phyloP scores from a whole-genome alignment of 2,888 invertebrate genomes.

The Drosophila maculinotata region DNA sequence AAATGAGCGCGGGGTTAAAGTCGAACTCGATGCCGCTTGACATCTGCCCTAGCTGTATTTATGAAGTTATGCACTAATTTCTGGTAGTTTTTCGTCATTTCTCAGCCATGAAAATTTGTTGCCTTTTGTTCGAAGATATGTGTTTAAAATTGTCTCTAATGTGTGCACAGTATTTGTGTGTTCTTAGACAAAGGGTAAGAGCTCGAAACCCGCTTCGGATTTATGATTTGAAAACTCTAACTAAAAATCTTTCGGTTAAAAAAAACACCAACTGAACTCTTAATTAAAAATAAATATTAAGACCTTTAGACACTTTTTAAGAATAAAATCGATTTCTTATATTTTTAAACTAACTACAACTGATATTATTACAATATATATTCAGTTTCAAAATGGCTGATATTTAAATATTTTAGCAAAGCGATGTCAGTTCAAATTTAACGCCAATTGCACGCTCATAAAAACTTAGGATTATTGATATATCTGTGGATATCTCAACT shows the following conservation, averaged over 20 bases:
- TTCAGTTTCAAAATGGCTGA: neutral
- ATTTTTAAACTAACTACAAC: neutral
- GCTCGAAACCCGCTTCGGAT: no score
- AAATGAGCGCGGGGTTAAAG: conserved; percentile 63
- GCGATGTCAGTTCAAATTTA: conserved; percentile 58
- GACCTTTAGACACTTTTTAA: no score
- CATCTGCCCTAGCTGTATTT: conserved; percentile 63
- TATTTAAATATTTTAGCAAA: neutral
- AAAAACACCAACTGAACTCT: no score
- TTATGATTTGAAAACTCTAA: no score
- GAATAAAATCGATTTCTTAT: neutral
- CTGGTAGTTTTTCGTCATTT: conserved; percentile 60
- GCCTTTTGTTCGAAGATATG: conserved; percentile 14
- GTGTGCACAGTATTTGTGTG: conserved; percentile 1
- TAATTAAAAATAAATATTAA: no score
- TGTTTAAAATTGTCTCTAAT: conserved; percentile 10
- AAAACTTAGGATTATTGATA: conserved; percentile 34
- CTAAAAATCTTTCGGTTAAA: no score
- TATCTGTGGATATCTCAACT: conserved; percentile 16
- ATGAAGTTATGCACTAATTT: conserved; percentile 70
- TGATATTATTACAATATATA: no score
- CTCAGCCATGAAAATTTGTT: conserved; percentile 50
- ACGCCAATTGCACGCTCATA: conserved; percentile 59
- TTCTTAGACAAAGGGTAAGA: neutral
- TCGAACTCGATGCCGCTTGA: conserved; percentile 46